Base-by-base conservation (phyloP, 30 jellyfish, hydroid and myxozoan genomes). In the Nemopilema nomurai region DNA sequence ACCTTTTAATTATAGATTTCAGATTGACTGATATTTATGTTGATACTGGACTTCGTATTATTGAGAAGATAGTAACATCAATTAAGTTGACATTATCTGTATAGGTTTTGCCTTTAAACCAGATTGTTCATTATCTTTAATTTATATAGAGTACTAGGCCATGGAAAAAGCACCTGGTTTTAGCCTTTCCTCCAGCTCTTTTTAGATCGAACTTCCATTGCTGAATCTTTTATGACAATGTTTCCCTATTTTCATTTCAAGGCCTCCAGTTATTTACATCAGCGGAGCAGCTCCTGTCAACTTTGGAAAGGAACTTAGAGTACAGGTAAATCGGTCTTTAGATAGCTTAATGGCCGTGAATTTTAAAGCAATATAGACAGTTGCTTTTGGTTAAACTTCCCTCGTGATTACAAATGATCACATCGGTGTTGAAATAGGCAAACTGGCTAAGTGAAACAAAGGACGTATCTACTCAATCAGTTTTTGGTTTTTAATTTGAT, bases 241-340 rank as follows among this genome's bases (percentile, higher is more conserved):
- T 29, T 31, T 19, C 20, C 32, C 19, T 68, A 28, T 62, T 6
- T 31, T 67, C 52, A 4, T 16, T 62, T 1, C 30, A 57, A 85
- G 98, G 64, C 98, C 98, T 20, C 98, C 98, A 50, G 97, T 93
- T 1, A 84, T 93, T 82, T 93, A 93, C 69, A 63, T 93, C 27
- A 93, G 98, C 79, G 96, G 95, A 0, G 96, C 97, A 16, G 98
- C 98, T 0, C 97, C 98, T 16, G 70, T 83, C 1, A 71, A 76
- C 51, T 85, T 93, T 72, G 96, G 94, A 4, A 75, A 84, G 80
- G 87, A 88, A 26, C 88, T 93, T 68, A 68, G 96, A 53, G 83
- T 64, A 20, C 96, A 92, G 96, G 98, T 91, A 77, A 16, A 28
- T 62, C n/a, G n/a, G 6, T 41, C 9, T 69, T 17, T 18, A 20